These are phyloP conservation scores for Callimico goeldii DNA, from an alignment of 2,797 vertebrate genomes.

Conservation along the genomic window DNA sequence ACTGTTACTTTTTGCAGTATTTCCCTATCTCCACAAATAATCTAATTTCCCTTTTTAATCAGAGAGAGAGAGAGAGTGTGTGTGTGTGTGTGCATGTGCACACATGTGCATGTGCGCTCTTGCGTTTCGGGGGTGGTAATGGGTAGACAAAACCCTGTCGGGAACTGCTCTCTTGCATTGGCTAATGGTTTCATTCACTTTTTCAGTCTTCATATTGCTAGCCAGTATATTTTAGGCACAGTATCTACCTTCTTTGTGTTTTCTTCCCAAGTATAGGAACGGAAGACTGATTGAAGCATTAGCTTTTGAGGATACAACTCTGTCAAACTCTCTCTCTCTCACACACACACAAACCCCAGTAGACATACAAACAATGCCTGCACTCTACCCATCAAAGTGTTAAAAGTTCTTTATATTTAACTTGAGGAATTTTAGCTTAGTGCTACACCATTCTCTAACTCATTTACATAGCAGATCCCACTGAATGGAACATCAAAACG, in stretches of 20 bases:
- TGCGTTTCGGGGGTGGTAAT: neutral
- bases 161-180: neutral
- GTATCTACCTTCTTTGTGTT: neutral
- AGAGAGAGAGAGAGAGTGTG: too few species aligned
- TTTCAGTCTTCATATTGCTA: neutral
- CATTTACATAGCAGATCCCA: neutral
- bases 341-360: neutral
- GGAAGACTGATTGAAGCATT: neutral
- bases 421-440: neutral
- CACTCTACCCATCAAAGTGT: neutral
- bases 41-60: neutral
- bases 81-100: too few species aligned
- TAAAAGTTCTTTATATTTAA: neutral
- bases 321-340: neutral
- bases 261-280: neutral
- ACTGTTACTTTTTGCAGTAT: neutral
- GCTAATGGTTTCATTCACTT: neutral
- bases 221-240: neutral
- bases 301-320: neutral
- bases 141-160: neutral
- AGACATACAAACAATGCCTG: neutral
- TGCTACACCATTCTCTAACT: neutral
- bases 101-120: fast-evolving
- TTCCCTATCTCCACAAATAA: neutral
- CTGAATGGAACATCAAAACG: neutral